Conservation (phyloP, 2,113 vertebrate species). For the Opisthocomus hoazin region DNA sequence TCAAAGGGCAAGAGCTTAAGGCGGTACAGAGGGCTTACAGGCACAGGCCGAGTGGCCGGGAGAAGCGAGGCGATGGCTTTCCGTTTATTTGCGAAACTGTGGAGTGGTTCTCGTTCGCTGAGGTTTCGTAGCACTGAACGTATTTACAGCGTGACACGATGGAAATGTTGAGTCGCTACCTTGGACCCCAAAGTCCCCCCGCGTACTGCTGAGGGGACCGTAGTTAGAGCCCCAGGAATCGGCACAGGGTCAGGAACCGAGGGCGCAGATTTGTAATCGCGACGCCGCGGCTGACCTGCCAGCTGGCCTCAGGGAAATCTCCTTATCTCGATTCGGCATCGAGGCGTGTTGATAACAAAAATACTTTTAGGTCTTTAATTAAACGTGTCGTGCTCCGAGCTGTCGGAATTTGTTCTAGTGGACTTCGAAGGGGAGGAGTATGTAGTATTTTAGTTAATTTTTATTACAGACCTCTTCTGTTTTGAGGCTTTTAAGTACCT, state of each 20-base stretch:
- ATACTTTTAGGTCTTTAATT: neutral
- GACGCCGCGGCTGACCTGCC: neutral
- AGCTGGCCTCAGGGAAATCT: neutral
- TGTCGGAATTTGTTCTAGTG: neutral
- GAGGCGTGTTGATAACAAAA: neutral
- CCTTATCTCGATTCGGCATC: neutral
- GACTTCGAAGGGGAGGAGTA: neutral
- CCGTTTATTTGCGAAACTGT: neutral
- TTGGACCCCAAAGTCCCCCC: fast-evolving
- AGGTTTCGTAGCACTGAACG: fast-evolving
- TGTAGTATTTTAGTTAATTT: neutral
- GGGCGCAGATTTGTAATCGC: neutral
- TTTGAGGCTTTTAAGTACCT: neutral
- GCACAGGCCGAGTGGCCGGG: neutral
- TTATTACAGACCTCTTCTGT: neutral
- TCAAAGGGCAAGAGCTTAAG: neutral
- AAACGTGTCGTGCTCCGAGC: neutral
- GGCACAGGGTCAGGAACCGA: neutral
- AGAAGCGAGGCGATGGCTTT: neutral
- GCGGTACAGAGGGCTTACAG: neutral
- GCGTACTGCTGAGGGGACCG: neutral
- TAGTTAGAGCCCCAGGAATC: neutral
- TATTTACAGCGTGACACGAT: fast-evolving
- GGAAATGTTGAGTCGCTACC: neutral
- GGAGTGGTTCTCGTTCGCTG: fast-evolving